phyloP scores from a whole-genome alignment of 2,888 invertebrate genomes.

The Chrysina gloriosa region DNA sequence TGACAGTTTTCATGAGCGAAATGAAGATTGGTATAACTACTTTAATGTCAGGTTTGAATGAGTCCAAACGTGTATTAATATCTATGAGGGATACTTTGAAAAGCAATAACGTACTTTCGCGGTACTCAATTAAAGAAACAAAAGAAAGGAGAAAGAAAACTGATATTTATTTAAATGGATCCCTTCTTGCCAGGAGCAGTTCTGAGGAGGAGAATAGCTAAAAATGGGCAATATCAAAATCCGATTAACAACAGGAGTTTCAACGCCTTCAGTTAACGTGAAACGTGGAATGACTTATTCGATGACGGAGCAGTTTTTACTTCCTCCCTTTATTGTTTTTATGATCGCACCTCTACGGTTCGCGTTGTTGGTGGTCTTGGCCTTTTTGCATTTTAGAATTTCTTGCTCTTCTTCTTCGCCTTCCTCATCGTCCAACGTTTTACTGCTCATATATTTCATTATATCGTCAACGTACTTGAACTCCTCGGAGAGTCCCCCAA shows the following conservation, averaged over 20 bases:
- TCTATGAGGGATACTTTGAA: too few relatives aligned
- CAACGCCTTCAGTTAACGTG: conserved; percentile 43
- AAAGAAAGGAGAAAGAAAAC: conserved; percentile 26
- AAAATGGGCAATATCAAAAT: conserved; percentile 19
- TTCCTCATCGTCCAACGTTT: conserved; percentile 71
- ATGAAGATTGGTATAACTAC: too few relatives aligned
- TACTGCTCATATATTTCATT: conserved; percentile 80
- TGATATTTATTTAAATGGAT: conserved; percentile 25
- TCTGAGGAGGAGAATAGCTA: conserved; percentile 1
- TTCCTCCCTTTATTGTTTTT: conserved; percentile 64
- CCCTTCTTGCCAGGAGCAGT: conserved; percentile 14
- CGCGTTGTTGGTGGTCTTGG: conserved; percentile 79
- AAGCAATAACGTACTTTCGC: too few relatives aligned
- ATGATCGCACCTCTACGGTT: conserved; percentile 78
- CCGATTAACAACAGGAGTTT: conserved; percentile 39
- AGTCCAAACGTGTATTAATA: too few relatives aligned
- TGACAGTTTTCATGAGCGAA: too few relatives aligned
- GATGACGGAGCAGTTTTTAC: conserved; percentile 44
- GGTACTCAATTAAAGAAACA: neutral
- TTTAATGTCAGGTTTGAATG: too few relatives aligned
- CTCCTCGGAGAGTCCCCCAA: conserved; percentile 79
- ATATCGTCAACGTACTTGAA: too few relatives aligned
- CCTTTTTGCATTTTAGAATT: conserved; percentile 81
- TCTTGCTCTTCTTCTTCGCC: conserved; percentile 82
- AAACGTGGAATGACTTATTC: conserved; percentile 46